These are phyloP conservation scores for Mythimna impura DNA, from an alignment of 2,888 invertebrate species.

Conservation along the genomic window DNA sequence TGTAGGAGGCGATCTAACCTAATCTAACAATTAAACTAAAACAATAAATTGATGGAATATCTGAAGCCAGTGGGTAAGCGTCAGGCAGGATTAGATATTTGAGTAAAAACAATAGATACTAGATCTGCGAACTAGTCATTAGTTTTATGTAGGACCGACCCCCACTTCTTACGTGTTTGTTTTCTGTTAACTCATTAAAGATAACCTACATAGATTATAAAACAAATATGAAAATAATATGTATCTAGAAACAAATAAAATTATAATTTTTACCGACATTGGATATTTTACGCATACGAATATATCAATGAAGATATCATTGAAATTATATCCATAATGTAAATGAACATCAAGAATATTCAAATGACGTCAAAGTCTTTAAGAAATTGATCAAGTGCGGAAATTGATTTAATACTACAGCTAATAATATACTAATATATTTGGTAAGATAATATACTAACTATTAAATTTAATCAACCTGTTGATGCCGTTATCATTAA, in stretches of 20 bases:
- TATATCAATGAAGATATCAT: slow-evolving; percentile 5
- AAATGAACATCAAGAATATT: slow-evolving; percentile 15
- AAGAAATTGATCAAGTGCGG: slow-evolving; percentile 3
- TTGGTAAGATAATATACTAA: not conserved
- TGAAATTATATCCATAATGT: slow-evolving; percentile 7
- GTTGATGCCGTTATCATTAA: not conserved
- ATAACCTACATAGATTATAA: slow-evolving; percentile 1
- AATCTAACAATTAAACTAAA: too few species aligned
- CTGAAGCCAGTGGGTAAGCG: too few species aligned
- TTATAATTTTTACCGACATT: not conserved
- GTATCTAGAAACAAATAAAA: not conserved
- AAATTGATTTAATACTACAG: not conserved
- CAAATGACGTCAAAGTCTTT: slow-evolving; percentile 8
- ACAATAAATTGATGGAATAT: too few species aligned
- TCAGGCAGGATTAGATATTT: too few species aligned
- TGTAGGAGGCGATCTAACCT: too few species aligned
- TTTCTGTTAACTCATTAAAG: not conserved
- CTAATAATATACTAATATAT: not conserved
- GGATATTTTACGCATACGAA: not conserved
- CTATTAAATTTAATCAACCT: too few species aligned
- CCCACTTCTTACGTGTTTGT: not conserved
- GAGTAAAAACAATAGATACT: too few species aligned
- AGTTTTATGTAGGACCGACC: not conserved
- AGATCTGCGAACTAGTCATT: too few species aligned
- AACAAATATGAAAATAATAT: slow-evolving; percentile 2